A percentile compares a stretch with the other conserved stretches of the same genome.
Evolutionary conservation across 2,113 vertebrate genomes (phyloP).

Genomic region (Salvelinus fontinalis): DNA sequence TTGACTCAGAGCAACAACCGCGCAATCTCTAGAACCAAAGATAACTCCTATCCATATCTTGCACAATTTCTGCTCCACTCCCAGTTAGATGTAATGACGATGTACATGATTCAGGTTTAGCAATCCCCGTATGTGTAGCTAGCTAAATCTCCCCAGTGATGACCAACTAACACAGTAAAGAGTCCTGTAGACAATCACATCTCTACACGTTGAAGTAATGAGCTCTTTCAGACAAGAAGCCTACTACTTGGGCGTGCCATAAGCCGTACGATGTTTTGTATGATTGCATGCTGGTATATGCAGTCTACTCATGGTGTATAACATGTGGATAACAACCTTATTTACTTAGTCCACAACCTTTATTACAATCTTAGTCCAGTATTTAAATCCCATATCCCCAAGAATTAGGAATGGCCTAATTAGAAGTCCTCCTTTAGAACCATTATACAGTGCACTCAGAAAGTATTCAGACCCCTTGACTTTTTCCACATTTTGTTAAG

Average conservation of each 20-base stretch:
- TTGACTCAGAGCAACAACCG: constrained; percentile 45
- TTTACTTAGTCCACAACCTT: background rate
- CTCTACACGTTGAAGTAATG: constrained; percentile 50
- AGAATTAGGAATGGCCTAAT: too few relatives aligned
- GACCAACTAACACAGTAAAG: constrained; percentile 58
- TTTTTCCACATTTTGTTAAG: too few relatives aligned
- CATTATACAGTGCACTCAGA: too few relatives aligned
- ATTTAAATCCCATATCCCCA: too few relatives aligned
- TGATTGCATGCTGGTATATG: constrained; percentile 39
- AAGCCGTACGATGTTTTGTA: constrained; percentile 61
- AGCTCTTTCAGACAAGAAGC: constrained; percentile 60
- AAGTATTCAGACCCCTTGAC: too few relatives aligned
- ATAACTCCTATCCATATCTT: constrained; percentile 76
- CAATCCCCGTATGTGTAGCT: constrained; percentile 31
- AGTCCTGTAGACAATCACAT: constrained; percentile 37
- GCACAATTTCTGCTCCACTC: constrained; percentile 79
- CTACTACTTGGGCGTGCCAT: constrained; percentile 69
- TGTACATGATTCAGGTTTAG: constrained; percentile 74
- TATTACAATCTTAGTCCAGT: too few relatives aligned
- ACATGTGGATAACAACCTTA: constrained; percentile 10
- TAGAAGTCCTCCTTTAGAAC: too few relatives aligned
- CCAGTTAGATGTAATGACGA: constrained; percentile 66
- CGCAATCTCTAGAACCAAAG: constrained; percentile 21
- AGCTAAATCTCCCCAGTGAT: constrained; percentile 58
- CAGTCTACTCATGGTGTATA: background rate